Evolutionary conservation across 2,888 invertebrate species (phyloP), one percentile per base, ranked within the genome.

Genomic region (Heteromyza rotundicornis): DNA sequence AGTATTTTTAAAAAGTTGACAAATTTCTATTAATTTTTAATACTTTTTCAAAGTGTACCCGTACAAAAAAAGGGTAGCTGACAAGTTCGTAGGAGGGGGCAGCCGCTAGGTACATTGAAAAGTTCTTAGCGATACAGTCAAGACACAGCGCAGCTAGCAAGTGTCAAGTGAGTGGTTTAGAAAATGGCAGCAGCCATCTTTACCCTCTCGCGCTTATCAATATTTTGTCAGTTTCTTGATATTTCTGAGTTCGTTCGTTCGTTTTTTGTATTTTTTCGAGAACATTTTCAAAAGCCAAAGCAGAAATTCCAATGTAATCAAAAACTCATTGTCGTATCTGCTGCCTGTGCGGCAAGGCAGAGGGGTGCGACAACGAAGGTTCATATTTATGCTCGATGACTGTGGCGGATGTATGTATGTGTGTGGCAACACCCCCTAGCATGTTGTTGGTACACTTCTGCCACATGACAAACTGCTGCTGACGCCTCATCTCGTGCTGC

Each of bases 221-320:
- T 40, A 40, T 12, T 32, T 32, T 12, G 5, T 32, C n/a, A n/a
- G n/a, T n/a, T n/a, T 12, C 32, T 32, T 32, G 32, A 32, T 44
- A 51, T 53, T 62, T 64, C 66, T 63, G 60, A 27, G 27, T 27
- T 5, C 27, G 27, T 5, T 10, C 27, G 10, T 27, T 27, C 27
- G 27, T 27, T 27, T 27, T 27, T 27, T 27, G 27, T 16, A 10
- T 52, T 24, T 32, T 52, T 51, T 51, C 20, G 32, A 12, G 32
- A 8, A 32, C 40, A n/a, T 40, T 40, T 40, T 40, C 40, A n/a
- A 47, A 57, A 40, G 36, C 20, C 16, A 47, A 24, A 56, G 68
- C 73, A 74, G 69, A 76, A 74, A 74, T 74, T 74, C 73, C 68
- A 74, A 74, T 76, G 76, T 74, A 76, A 74, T 74, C 74, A 74